These are phyloP conservation scores for Gastracanthus pulcherrimus DNA, from an alignment of 2,888 invertebrate genomes.

Conservation along the genomic window DNA sequence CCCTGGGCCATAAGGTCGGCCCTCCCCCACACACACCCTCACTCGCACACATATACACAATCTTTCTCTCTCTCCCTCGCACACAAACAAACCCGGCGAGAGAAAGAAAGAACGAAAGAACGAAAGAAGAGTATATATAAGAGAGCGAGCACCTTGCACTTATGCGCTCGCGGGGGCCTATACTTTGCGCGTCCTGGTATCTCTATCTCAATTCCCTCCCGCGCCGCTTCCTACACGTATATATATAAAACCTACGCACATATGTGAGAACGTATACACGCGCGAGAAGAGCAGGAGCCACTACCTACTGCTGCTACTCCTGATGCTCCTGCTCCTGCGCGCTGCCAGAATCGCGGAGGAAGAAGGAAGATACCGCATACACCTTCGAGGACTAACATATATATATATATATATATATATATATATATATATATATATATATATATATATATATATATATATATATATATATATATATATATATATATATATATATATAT, in stretches of 20 bases:
- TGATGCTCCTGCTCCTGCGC: not conserved
- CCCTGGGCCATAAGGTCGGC: not conserved
- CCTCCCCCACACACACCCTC: not conserved
- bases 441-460: too few relatives aligned
- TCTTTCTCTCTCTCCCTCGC: too few relatives aligned
- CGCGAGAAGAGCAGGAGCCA: not conserved
- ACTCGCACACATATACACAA: not conserved
- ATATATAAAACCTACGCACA: not conserved
- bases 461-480: too few relatives aligned
- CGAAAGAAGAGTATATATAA: not conserved
- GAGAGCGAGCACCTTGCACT: not conserved
- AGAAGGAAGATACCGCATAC: constrained; percentile 38
- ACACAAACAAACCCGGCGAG: not conserved
- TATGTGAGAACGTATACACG: not conserved
- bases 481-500: too few relatives aligned
- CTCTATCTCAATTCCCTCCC: constrained; percentile 7
- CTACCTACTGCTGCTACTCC: not conserved
- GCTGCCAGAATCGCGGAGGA: constrained; percentile 47
- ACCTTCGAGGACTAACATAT: too few relatives aligned
- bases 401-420: too few relatives aligned
- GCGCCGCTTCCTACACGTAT: not conserved
- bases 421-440: too few relatives aligned
- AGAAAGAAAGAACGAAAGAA: too few relatives aligned
- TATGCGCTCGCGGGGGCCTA: not conserved
- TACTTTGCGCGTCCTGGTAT: constrained; percentile 4